phyloP scores from a whole-genome alignment of 2,113 vertebrate species.

The Nycticebus coucang region DNA sequence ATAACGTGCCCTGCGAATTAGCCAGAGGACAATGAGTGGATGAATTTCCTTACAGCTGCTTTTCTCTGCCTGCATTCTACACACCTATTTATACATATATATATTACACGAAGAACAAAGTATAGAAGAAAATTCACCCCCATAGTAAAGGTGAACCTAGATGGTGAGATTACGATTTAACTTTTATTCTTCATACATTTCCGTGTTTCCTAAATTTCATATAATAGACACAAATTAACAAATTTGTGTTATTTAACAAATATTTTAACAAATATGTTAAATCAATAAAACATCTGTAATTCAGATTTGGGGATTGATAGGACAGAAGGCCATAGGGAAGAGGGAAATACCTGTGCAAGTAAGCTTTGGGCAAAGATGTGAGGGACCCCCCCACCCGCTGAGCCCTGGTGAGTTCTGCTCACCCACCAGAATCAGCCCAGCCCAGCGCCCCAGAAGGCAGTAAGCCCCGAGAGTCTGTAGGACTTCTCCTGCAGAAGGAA shows the following conservation, averaged over 20 bases:
- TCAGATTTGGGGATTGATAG: neutral
- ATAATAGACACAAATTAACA: neutral
- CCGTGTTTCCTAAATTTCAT: neutral
- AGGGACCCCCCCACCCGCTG: neutral
- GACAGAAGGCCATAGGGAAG: neutral
- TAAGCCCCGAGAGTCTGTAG: rapidly evolving
- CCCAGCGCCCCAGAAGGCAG: rapidly evolving
- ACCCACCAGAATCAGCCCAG: neutral
- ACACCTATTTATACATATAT: neutral
- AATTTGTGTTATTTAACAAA: too few relatives aligned
- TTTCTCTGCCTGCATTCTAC: too few relatives aligned
- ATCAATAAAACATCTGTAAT: neutral
- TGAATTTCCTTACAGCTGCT: neutral
- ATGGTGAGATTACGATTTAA: neutral
- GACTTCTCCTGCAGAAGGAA: neutral
- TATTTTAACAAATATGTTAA: neutral
- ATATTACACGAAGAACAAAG: neutral
- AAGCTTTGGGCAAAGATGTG: neutral
- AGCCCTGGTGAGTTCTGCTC: neutral
- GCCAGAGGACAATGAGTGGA: too few relatives aligned
- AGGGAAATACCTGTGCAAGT: neutral
- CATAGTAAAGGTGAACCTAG: neutral
- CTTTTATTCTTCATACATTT: neutral
- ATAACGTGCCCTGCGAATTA: rapidly evolving
- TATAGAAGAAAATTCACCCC: neutral